Evolutionary conservation across 2,797 vertebrate genomes (phyloP), one percentile per base, ranked within the genome.

Genomic region (Pseudopleuronectes americanus): DNA sequence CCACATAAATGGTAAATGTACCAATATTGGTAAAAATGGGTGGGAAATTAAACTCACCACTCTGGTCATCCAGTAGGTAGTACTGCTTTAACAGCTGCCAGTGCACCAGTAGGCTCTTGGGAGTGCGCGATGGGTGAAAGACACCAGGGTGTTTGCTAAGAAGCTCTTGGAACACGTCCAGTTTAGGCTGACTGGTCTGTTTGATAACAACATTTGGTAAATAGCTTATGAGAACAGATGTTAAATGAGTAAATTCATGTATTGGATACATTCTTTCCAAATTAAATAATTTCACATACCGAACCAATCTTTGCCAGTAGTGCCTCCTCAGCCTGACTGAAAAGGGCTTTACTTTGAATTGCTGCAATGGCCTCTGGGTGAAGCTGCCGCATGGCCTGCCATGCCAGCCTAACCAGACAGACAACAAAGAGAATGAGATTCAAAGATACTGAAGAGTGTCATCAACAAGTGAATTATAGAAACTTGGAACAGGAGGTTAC

Each of bases 51-150:
- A 65, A 82, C 89, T 83, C 88, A 99, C 97, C 97, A 57, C 95
- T 98, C 90, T 99, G 97, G 85, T 99, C 97, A 7, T 97, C 97
- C 75, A 99, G 94, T 57, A 99, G 91, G 90, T 98, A 98, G 84
- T 98, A 98, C 87, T 99, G 97, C 80, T 98, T 98, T 80, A 99
- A 94, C 61, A 99, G 96, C 89, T 99, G 97, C 97, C 97, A 99
- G 87, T 99, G 97, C 6, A 97, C 94, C 92, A 98, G 94, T 68
- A 99, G 91, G 71, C 95, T 96, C 90, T 98, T 98, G 43, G 97
- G 94, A 0, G 96, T 97, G 9, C 97, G 96, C 0, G 96, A 96
- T 0, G 96, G 94, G 86, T 98, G 97, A 89, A 99, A 98, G 68
- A 96, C 93, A 22, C 95, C 90, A 0, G 97, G 96, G 75, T 99